Conservation (phyloP, 2,797 vertebrate species). For the Hozukius guyotensis region DNA sequence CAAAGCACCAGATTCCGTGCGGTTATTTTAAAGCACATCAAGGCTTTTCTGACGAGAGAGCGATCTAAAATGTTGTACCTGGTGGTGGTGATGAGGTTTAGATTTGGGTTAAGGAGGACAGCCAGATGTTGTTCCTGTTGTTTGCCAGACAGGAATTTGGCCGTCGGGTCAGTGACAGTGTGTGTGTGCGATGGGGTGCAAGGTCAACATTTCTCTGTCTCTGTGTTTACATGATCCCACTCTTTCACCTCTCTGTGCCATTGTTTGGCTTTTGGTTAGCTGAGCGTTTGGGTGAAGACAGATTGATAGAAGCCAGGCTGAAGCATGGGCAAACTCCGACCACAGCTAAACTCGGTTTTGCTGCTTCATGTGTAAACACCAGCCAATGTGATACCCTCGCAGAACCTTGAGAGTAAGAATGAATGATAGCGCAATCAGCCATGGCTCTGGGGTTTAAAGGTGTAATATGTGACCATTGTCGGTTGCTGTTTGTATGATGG, state of each 20-base stretch:
- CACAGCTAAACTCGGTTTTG: conserved; percentile 28
- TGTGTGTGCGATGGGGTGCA: conserved; percentile 44
- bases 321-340: conserved; percentile 39
- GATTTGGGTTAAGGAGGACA: conserved; percentile 15
- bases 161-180: conserved; percentile 43
- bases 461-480: too few species aligned
- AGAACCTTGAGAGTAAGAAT: conserved; percentile 2
- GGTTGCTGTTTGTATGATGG: too few species aligned
- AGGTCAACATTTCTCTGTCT: conserved; percentile 67
- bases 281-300: conserved; percentile 65
- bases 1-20: conserved; percentile 51
- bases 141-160: conserved; percentile 58
- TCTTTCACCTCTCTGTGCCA: conserved; percentile 48
- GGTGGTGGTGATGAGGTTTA: conserved; percentile 23
- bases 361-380: conserved; percentile 41
- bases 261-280: conserved; percentile 67
- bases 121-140: conserved; percentile 57
- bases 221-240: conserved; percentile 67
- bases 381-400: conserved; percentile 27
- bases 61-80: conserved; percentile 22
- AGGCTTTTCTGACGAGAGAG: conserved; percentile 10
- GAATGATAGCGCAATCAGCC: conserved; percentile 12
- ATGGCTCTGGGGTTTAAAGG: not conserved
- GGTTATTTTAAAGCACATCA: conserved; percentile 61
- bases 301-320: conserved; percentile 76